Evolutionary conservation across 2,113 vertebrate species (phyloP).

Genomic region (Microtus pennsylvanicus): DNA sequence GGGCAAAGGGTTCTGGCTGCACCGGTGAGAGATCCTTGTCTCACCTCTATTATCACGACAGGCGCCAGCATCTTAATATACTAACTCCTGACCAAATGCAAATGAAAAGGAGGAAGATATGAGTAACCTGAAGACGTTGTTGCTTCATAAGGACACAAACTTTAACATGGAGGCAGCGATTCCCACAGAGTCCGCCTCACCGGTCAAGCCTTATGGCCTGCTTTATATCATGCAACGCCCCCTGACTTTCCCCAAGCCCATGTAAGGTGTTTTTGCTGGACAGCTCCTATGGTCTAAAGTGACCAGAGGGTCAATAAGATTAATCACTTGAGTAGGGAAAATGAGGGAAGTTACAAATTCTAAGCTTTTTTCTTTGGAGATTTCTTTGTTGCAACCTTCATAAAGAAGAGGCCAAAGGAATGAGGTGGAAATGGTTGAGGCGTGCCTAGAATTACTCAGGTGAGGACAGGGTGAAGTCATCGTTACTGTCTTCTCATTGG

Average conservation of each 20-base stretch:
- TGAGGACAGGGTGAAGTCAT: not conserved
- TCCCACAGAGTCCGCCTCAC: not conserved
- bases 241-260: constrained; percentile 11
- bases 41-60: not conserved
- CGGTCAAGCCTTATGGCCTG: not conserved
- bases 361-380: constrained; percentile 44
- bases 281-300: constrained; percentile 58
- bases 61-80: not conserved
- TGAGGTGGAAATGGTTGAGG: not conserved
- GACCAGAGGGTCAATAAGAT: constrained; percentile 32
- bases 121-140: constrained; percentile 20
- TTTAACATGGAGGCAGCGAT: not conserved
- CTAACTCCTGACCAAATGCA: not conserved
- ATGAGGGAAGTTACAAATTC: not conserved
- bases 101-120: not conserved
- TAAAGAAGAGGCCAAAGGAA: constrained; percentile 67
- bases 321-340: constrained; percentile 40
- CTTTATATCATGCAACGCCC: constrained; percentile 49
- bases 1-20: not conserved
- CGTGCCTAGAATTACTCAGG: not conserved
- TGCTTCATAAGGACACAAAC: constrained; percentile 12
- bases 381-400: constrained; percentile 56
- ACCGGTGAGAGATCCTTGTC: not conserved
- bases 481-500: not conserved
- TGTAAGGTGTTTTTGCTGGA: constrained; percentile 15